These are phyloP conservation scores for Disparrhopalites patrizii DNA, from an alignment of 2,888 invertebrate species.

Conservation along the genomic window DNA sequence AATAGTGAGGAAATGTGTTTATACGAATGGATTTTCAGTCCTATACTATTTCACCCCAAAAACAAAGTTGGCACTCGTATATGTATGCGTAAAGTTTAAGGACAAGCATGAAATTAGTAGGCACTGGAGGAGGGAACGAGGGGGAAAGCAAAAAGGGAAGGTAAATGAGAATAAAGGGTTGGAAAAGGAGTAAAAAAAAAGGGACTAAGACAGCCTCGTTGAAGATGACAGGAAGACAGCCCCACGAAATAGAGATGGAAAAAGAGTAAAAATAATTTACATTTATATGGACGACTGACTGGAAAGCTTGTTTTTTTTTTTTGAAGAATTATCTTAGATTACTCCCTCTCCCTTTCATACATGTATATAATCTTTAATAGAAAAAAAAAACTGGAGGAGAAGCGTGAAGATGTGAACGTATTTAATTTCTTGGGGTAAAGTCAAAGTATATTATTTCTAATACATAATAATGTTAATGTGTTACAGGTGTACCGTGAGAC, in stretches of 20 bases:
- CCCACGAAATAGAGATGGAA: slow-evolving; percentile 1
- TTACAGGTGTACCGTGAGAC: slow-evolving; percentile 67
- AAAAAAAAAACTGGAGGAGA: neutral
- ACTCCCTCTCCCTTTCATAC: neutral
- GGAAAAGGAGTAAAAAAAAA: too few relatives aligned
- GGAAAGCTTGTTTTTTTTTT: too few relatives aligned
- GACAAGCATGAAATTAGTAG: slow-evolving; percentile 16
- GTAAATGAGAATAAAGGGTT: too few relatives aligned
- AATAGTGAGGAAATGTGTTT: too few relatives aligned
- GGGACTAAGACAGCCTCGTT: slow-evolving; percentile 5
- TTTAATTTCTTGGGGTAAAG: neutral
- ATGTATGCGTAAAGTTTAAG: too few relatives aligned
- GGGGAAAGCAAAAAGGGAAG: too few relatives aligned
- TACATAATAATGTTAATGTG: neutral
- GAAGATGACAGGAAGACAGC: slow-evolving; percentile 16
- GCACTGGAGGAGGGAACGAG: slow-evolving; percentile 14
- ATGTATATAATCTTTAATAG: too few relatives aligned
- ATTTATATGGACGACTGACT: slow-evolving; percentile 9
- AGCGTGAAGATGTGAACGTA: neutral
- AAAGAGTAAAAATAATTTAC: slow-evolving; percentile 7
- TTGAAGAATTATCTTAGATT: neutral
- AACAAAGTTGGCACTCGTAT: too few relatives aligned
- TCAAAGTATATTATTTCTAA: too few relatives aligned
- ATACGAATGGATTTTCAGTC: too few relatives aligned
- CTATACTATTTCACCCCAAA: too few relatives aligned